phyloP scores from a whole-genome alignment of 2,888 invertebrate genomes.

The Limnephilus lunatus region DNA sequence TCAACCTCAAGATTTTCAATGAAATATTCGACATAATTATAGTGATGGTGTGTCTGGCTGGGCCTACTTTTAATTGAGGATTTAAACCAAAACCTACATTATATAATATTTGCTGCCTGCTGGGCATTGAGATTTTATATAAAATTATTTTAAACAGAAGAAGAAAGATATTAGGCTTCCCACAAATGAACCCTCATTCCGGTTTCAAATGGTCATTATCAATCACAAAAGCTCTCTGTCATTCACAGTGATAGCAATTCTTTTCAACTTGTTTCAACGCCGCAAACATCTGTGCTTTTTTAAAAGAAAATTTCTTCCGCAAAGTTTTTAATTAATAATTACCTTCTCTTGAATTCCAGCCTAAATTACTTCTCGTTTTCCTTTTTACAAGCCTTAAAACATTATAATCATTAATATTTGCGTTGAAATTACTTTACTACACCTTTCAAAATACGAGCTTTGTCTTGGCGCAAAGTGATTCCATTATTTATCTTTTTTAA shows the following conservation, averaged over 20 bases:
- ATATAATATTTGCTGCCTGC: conserved; percentile 58
- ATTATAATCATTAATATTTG: conserved; percentile 52
- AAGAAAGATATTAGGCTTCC: conserved; percentile 61
- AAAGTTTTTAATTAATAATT: conserved; percentile 52
- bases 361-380: conserved; percentile 43
- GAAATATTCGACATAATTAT: not conserved
- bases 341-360: conserved; percentile 29
- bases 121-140: conserved; percentile 53
- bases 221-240: conserved; percentile 65
- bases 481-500: conserved; percentile 12
- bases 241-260: conserved; percentile 60
- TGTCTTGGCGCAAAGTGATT: not conserved
- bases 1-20: not conserved
- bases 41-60: not conserved
- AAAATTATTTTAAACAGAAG: conserved; percentile 57
- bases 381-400: conserved; percentile 43
- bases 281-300: conserved; percentile 57
- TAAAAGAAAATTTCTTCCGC: conserved; percentile 33
- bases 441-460: conserved; percentile 15
- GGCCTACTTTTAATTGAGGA: conserved; percentile 12
- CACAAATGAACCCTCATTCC: conserved; percentile 65
- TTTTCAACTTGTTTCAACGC: conserved; percentile 61
- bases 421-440: conserved; percentile 35
- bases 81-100: conserved; percentile 37
- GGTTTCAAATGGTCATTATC: conserved; percentile 66